Conservation (phyloP, 2,888 invertebrate genomes). For the Apodemia duryi region DNA sequence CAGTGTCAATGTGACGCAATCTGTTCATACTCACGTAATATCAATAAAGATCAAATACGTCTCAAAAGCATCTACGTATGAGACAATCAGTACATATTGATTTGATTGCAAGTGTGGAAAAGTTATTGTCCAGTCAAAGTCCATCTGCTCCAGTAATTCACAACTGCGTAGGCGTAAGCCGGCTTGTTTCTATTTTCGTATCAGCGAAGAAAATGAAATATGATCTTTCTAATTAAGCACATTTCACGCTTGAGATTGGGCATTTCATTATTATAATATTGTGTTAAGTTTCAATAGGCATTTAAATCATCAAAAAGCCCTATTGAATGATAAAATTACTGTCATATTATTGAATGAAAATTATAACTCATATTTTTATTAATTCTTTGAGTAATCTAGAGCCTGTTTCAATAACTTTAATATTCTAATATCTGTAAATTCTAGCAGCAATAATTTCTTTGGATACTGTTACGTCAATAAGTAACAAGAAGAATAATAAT, state of each 20-base stretch:
- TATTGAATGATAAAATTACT: too few relatives aligned
- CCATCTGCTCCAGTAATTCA: constrained; percentile 15
- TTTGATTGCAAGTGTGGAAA: constrained; percentile 11
- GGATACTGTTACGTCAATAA: too few relatives aligned
- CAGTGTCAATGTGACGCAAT: background rate
- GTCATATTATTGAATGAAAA: too few relatives aligned
- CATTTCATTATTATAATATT: background rate
- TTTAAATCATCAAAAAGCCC: background rate
- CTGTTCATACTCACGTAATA: background rate
- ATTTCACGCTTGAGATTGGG: background rate
- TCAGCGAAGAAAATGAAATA: background rate
- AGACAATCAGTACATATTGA: constrained; percentile 13
- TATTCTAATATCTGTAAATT: too few relatives aligned
- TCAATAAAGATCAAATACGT: constrained; percentile 1
- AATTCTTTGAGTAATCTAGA: too few relatives aligned
- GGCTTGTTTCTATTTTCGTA: constrained; percentile 17
- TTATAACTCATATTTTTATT: too few relatives aligned
- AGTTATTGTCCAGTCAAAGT: constrained; percentile 19
- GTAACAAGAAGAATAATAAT: too few relatives aligned
- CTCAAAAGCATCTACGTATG: background rate
- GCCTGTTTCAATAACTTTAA: too few relatives aligned
- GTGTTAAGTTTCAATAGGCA: background rate
- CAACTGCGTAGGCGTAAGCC: constrained; percentile 17
- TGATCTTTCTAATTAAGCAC: background rate
- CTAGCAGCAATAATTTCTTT: too few relatives aligned